Evolutionary conservation across 2,113 vertebrate genomes (phyloP).

Genomic region (Semnopithecus entellus): DNA sequence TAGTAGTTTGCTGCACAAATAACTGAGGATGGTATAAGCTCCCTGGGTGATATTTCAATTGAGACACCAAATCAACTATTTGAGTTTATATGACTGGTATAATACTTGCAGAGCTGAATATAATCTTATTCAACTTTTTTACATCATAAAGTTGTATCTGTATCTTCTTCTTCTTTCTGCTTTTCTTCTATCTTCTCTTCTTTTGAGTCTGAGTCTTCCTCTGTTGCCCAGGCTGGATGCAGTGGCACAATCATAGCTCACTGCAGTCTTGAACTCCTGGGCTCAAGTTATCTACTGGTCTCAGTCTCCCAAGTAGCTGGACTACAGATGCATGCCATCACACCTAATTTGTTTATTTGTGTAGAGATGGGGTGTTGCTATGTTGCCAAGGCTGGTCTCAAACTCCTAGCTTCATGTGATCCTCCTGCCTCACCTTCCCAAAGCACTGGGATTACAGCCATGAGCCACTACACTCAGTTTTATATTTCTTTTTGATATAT

Average conservation of each 20-base stretch:
- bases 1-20: background rate
- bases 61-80: slow-evolving; percentile 67
- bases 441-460: background rate
- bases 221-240: too few species aligned
- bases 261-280: too few species aligned
- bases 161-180: background rate
- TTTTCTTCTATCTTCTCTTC: too few species aligned
- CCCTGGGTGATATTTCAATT: background rate
- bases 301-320: too few species aligned
- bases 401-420: background rate
- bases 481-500: too few species aligned
- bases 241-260: too few species aligned
- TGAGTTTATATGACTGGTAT: slow-evolving; percentile 70
- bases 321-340: too few species aligned
- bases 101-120: slow-evolving; percentile 9
- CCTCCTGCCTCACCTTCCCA: background rate
- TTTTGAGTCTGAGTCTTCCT: too few species aligned
- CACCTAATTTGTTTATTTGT: background rate
- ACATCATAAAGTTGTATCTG: slow-evolving; percentile 11
- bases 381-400: background rate
- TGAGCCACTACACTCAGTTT: too few species aligned
- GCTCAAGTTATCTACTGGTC: too few species aligned
- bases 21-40: background rate
- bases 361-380: background rate
- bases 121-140: background rate